Percentiles rank a stretch among this genome's conserved stretches.
phyloP scores from a whole-genome alignment of 2,797 vertebrate species.

The Galaxias olidus region DNA sequence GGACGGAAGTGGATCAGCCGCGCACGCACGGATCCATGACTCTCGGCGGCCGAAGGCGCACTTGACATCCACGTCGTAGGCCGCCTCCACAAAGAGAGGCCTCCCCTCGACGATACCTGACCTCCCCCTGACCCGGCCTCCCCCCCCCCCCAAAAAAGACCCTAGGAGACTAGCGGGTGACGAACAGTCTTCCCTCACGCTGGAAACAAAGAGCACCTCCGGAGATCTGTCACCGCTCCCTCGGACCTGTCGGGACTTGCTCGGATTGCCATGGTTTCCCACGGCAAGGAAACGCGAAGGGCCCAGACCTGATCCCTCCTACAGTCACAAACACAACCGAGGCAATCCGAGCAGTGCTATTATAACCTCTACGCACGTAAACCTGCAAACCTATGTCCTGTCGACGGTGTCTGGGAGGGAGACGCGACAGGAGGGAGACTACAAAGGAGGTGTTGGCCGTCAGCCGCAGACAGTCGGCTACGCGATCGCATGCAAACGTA shows the following conservation, averaged over 20 bases:
- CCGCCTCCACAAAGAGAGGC: conserved; percentile 27
- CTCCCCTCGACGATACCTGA: conserved; percentile 31
- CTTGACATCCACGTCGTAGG: conserved; percentile 35
- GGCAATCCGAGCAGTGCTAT: too few relatives aligned
- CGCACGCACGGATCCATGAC: conserved; percentile 36
- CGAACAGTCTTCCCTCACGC: conserved; percentile 7
- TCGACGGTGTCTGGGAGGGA: too few relatives aligned
- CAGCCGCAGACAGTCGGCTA: not conserved
- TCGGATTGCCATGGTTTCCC: not conserved
- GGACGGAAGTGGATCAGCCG: conserved; percentile 11
- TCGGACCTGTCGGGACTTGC: not conserved
- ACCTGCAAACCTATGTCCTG: too few relatives aligned
- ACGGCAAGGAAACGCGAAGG: not conserved
- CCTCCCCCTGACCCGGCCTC: conserved; percentile 28
- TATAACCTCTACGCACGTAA: too few relatives aligned
- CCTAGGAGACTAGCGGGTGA: conserved; percentile 4
- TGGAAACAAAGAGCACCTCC: not conserved
- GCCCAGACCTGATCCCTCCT: too few relatives aligned
- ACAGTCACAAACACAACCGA: too few relatives aligned
- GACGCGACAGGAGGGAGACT: conserved; percentile 10
- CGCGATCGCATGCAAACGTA: conserved; percentile 21
- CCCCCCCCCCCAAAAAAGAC: conserved; percentile 21
- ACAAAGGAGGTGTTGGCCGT: conserved; percentile 21
- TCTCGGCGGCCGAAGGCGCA: conserved; percentile 27
- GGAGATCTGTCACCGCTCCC: conserved; percentile 3